Evolutionary conservation across 2,888 invertebrate species (phyloP).

Genomic region (Microplitis deprimator): DNA sequence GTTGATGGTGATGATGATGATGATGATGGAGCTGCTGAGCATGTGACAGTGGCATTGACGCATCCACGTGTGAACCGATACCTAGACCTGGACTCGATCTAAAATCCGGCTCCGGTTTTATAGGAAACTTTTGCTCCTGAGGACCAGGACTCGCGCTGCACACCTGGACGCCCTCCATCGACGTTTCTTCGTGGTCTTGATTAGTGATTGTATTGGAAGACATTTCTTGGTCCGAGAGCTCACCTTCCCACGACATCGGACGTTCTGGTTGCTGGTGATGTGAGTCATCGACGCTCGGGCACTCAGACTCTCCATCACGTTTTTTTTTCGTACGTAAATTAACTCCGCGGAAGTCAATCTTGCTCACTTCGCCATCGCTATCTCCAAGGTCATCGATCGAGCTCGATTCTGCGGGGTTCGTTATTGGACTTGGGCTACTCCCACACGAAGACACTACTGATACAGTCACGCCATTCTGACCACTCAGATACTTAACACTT

Average conservation of each 20-base stretch:
- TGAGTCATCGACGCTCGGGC: conserved; percentile 51
- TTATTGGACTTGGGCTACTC: conserved; percentile 58
- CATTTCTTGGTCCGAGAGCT: conserved; percentile 88
- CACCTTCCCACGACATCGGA: conserved; percentile 97
- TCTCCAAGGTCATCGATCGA: conserved; percentile 73
- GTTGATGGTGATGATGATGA: conserved; percentile 33
- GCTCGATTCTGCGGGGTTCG: conserved; percentile 49
- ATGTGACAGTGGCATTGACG: conserved; percentile 58
- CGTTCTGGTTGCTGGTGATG: conserved; percentile 74
- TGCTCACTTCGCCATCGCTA: conserved; percentile 86
- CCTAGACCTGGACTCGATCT: conserved; percentile 65
- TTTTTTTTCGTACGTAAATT: conserved; percentile 79
- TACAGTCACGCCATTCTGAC: conserved; percentile 73
- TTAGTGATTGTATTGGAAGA: conserved; percentile 70
- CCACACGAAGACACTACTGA: conserved; percentile 73
- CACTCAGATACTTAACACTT: conserved; percentile 67
- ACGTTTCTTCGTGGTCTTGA: conserved; percentile 72
- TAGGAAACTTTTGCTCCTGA: conserved; percentile 68
- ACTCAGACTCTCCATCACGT: conserved; percentile 72
- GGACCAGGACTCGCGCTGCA: conserved; percentile 67
- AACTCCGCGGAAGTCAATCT: conserved; percentile 82
- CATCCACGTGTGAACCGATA: conserved; percentile 62
- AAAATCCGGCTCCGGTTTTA: conserved; percentile 69
- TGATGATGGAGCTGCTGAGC: conserved; percentile 55
- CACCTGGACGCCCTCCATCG: conserved; percentile 72